Evolutionary conservation across 2,797 vertebrate species (phyloP).

Genomic region (Xenopus petersii): DNA sequence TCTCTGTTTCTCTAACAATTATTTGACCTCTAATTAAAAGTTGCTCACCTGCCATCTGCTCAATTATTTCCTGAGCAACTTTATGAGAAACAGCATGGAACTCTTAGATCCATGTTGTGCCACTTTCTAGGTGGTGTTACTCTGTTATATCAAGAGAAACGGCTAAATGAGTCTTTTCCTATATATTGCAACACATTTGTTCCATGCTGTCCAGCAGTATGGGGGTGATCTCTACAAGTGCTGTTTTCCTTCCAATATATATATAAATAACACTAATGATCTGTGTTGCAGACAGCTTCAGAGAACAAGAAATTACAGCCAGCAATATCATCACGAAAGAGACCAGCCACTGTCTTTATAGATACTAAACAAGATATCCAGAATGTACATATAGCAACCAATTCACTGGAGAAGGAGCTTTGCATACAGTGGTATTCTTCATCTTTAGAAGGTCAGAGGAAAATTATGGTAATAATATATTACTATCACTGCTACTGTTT

Average conservation of each 20-base stretch:
- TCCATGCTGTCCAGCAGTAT: too few relatives aligned
- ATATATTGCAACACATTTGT: too few relatives aligned
- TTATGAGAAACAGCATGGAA: neutral
- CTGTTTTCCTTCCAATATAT: neutral
- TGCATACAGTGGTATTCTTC: conserved; percentile 77
- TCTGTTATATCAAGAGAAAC: neutral
- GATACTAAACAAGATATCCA: neutral
- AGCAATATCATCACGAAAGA: conserved; percentile 38
- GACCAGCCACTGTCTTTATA: conserved; percentile 3
- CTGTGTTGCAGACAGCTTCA: conserved; percentile 24
- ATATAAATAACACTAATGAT: neutral
- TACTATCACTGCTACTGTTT: too few relatives aligned
- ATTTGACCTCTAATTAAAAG: neutral
- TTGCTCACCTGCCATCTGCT: neutral
- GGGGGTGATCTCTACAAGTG: too few relatives aligned
- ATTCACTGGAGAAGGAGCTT: conserved; percentile 62
- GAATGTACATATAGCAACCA: conserved; percentile 50
- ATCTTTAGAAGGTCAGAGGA: conserved; percentile 53
- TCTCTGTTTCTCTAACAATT: neutral
- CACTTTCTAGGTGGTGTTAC: neutral
- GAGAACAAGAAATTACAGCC: conserved; percentile 48
- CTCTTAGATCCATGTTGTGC: neutral
- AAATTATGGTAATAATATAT: conserved; percentile 64
- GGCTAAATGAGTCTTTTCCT: neutral
- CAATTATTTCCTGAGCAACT: neutral